Conservation (phyloP, 2,113 vertebrate species). For the Esox niger region DNA sequence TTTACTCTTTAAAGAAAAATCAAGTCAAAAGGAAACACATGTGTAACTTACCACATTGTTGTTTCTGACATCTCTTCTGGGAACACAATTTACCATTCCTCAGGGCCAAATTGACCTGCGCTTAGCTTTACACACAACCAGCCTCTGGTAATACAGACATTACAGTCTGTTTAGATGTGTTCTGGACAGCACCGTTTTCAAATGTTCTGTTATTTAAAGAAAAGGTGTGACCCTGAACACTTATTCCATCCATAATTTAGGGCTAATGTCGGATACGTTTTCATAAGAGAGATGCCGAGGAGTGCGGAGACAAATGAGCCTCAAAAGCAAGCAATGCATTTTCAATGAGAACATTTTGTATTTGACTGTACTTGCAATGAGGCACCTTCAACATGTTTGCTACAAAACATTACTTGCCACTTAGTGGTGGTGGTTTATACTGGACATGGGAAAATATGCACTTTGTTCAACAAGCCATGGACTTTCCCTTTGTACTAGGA, state of each 20-base stretch:
- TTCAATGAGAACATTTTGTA: slow-evolving; percentile 11
- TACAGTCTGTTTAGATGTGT: not conserved
- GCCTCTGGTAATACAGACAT: not conserved
- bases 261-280: not conserved
- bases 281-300: not conserved
- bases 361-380: slow-evolving; percentile 32
- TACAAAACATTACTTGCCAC: slow-evolving; percentile 11
- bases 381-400: not conserved
- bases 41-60: not conserved
- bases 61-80: not conserved
- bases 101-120: not conserved
- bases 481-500: not conserved
- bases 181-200: no score
- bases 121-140: not conserved
- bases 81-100: not conserved
- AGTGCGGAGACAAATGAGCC: slow-evolving; percentile 18
- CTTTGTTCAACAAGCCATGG: slow-evolving; percentile 23
- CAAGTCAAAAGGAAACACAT: not conserved
- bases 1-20: not conserved
- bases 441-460: slow-evolving; percentile 34
- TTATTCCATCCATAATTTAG: not conserved
- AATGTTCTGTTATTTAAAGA: no score
- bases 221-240: not conserved
- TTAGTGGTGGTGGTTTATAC: slow-evolving; percentile 14
- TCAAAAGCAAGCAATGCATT: slow-evolving; percentile 34